Conservation (phyloP, 2,888 invertebrate genomes). For the Pomacea canaliculata region DNA sequence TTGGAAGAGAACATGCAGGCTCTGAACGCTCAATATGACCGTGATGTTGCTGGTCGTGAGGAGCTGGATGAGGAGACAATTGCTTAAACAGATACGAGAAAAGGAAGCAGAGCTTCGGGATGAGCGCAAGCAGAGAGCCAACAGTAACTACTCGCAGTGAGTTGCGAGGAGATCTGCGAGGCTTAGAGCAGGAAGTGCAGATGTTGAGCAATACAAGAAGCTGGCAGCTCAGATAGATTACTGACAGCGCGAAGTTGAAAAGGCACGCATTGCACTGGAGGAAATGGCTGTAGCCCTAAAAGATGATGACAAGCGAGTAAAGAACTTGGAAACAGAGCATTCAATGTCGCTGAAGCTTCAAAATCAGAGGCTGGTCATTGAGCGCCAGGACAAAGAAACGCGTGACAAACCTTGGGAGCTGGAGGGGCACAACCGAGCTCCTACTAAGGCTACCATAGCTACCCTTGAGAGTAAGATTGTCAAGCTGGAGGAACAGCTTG, state of each 20-base stretch:
- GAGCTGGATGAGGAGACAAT: constrained; percentile 95
- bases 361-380: constrained; percentile 87
- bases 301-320: constrained; percentile 65
- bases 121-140: constrained; percentile 92
- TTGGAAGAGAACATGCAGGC: constrained; percentile 99
- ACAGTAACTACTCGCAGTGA: constrained; percentile 92
- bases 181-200: constrained; percentile 81
- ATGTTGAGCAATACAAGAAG: constrained; percentile 93
- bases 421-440: constrained; percentile 92
- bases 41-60: constrained; percentile 91
- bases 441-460: constrained; percentile 93
- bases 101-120: constrained; percentile 95
- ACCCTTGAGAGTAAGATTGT: constrained; percentile 92
- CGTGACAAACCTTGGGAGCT: constrained; percentile 92
- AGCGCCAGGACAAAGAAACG: constrained; percentile 82
- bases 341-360: constrained; percentile 92
- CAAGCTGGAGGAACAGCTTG: constrained; percentile 95
- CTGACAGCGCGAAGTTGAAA: constrained; percentile 89
- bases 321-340: constrained; percentile 92
- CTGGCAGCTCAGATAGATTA: constrained; percentile 76
- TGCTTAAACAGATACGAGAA: constrained; percentile 93
- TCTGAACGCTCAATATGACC: constrained; percentile 91
- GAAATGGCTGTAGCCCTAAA: constrained; percentile 73
- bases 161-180: constrained; percentile 92
- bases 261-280: constrained; percentile 86